These are phyloP conservation scores for Sericinus montela DNA, from an alignment of 2,888 invertebrate genomes.

Conservation along the genomic window DNA sequence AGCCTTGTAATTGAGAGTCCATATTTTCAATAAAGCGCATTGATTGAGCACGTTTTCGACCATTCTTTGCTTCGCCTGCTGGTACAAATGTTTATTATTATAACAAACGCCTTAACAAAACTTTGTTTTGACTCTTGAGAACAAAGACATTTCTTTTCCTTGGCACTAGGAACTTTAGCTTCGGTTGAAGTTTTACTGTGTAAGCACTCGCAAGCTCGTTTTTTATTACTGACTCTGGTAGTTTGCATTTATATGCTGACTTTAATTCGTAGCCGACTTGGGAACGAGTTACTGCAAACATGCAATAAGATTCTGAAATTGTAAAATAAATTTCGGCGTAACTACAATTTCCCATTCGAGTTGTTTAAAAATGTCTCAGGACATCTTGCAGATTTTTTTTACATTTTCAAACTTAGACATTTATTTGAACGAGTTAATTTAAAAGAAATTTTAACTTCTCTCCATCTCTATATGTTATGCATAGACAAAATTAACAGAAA, in stretches of 20 bases:
- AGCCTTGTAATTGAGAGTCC: conserved; percentile 34
- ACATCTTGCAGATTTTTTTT: no score
- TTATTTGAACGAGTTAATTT: no score
- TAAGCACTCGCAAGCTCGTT: conserved; percentile 40
- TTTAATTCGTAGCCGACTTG: conserved; percentile 30
- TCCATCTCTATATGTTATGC: no score
- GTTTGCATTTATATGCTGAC: conserved; percentile 42
- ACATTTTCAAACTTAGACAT: no score
- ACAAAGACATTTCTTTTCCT: conserved; percentile 66
- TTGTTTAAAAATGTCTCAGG: no score
- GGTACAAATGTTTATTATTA: conserved; percentile 60
- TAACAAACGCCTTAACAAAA: conserved; percentile 62
- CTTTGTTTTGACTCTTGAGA: conserved; percentile 71
- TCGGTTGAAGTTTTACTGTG: conserved; percentile 59
- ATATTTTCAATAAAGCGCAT: conserved; percentile 46
- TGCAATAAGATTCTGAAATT: conserved; percentile 25
- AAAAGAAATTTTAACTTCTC: no score
- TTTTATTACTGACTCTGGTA: conserved; percentile 46
- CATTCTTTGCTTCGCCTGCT: conserved; percentile 23
- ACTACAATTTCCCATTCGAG: neutral
- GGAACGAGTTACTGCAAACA: conserved; percentile 30
- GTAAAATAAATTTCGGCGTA: conserved; percentile 12
- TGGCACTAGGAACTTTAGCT: conserved; percentile 45
- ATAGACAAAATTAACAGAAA: no score
- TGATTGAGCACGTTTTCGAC: conserved; percentile 62